Evolutionary conservation across 2,888 invertebrate genomes (phyloP), one percentile per base, ranked within the genome.

Genomic region (Melitaea athalia): DNA sequence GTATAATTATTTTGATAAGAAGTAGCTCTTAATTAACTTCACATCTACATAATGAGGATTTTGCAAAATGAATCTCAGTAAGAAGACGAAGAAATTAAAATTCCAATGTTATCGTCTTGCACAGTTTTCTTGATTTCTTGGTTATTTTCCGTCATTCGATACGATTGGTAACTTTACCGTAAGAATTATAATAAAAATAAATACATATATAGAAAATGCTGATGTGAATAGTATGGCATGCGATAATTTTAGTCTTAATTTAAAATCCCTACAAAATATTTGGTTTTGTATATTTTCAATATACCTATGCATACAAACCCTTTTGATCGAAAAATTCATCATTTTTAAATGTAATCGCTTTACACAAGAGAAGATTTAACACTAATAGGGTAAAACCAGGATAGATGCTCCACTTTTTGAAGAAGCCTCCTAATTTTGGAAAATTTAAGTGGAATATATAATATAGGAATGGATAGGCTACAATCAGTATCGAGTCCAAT

Each of bases 101-200:
- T 75, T 73, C 73, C 73, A 68, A 31, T 66, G 71, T 72, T 74
- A 73, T 72, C 73, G 66, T 45, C 14, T 59, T 57, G 43, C 33
- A 10, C 38, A 55, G 24, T 65, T 69, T 69, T 57, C 64, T 61
- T 33, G 59, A 63, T 69, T 69, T 63, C 66, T 68, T 12, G 61
- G 55, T 64, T 60, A 50, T 68, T 68, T 68, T 71, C 47, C 66
- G 14, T 60, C 24, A 47, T 59, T 24, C 52, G 42, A 67, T 68
- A 60, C 59, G 63, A 63, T 63, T 53, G 17, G 59, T 66, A 63
- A 61, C 33, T 43, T 57, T 55, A 67, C 49, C 69, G 66, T 68
- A 47, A 49, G 61, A 61, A 52, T 52, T 38, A 53, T 50, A 11
- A 65, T 49, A 59, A 24, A 64, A 15, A 52, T 50, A 2, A 4